Conservation (phyloP, 2,888 invertebrate genomes). For the Yponomeuta sedellus region DNA sequence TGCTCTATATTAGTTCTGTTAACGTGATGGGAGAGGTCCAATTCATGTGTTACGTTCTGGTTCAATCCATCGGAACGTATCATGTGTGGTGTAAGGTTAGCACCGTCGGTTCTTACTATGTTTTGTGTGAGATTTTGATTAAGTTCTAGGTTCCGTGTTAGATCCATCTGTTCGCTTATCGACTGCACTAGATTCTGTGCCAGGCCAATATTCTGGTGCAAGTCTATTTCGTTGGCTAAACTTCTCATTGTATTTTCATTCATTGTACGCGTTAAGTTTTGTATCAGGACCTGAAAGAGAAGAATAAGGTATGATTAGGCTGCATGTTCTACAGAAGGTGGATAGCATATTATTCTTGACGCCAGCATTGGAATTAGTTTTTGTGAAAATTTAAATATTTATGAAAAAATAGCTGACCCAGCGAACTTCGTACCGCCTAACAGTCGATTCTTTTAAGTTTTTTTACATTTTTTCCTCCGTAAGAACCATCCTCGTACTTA, state of each 20-base stretch:
- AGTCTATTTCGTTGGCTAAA: conserved; percentile 11
- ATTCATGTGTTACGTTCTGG: conserved; percentile 9
- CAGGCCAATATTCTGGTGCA: conserved; percentile 12
- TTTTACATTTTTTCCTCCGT: too few species aligned
- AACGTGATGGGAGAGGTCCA: conserved; percentile 41
- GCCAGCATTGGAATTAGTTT: too few species aligned
- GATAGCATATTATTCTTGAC: too few species aligned
- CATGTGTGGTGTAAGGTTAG: not conserved
- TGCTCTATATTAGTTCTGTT: conserved; percentile 42
- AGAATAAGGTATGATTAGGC: too few species aligned
- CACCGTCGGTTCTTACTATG: not conserved
- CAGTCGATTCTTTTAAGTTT: too few species aligned
- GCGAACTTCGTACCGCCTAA: too few species aligned
- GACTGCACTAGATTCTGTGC: conserved; percentile 9
- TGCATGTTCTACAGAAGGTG: too few species aligned
- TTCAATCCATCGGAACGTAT: not conserved
- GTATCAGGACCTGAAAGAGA: conserved; percentile 26
- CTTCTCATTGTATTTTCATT: conserved; percentile 20
- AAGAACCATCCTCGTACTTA: too few species aligned
- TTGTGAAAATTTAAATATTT: too few species aligned
- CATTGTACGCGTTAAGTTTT: conserved; percentile 33
- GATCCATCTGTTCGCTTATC: conserved; percentile 32
- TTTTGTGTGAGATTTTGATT: not conserved
- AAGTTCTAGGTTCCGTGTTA: conserved; percentile 5
- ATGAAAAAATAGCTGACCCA: too few species aligned